A percentile compares a stretch with the other conserved stretches of the same genome.
phyloP scores from a whole-genome alignment of 2,113 vertebrate genomes.

The Limanda limanda region DNA sequence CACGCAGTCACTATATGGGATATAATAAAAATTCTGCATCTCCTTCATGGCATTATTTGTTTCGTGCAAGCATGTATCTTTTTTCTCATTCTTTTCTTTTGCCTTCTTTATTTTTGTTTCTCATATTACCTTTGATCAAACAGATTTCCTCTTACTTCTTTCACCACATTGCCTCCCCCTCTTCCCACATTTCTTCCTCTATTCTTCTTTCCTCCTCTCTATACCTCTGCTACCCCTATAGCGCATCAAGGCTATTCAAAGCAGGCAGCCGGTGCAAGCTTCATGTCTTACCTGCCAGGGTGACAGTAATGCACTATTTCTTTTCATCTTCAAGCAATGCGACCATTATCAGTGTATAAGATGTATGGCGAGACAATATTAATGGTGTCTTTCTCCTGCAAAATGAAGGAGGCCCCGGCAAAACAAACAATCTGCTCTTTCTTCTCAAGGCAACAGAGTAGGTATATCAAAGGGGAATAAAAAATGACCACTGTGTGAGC shows the following conservation, averaged over 20 bases:
- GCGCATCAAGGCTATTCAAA: conserved; percentile 66
- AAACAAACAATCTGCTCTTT: conserved; percentile 81
- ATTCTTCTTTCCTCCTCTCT: conserved; percentile 11
- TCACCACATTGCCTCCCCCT: not conserved
- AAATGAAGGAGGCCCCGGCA: conserved; percentile 80
- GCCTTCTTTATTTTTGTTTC: conserved; percentile 17
- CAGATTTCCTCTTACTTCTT: not conserved
- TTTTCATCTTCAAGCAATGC: conserved; percentile 83
- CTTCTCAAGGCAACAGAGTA: conserved; percentile 79
- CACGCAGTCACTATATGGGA: not conserved
- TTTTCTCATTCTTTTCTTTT: not conserved
- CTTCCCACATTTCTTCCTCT: conserved; percentile 5
- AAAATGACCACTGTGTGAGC: conserved; percentile 74
- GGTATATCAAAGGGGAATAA: conserved; percentile 77
- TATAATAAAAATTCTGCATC: conserved; percentile 13
- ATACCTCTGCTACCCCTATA: conserved; percentile 20
- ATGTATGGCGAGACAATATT: conserved; percentile 81
- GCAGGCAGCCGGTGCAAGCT: conserved; percentile 54
- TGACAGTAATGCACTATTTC: conserved; percentile 81
- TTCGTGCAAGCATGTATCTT: conserved; percentile 13
- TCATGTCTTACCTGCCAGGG: conserved; percentile 77
- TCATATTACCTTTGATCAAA: conserved; percentile 42
- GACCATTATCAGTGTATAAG: conserved; percentile 82
- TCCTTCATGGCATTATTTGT: conserved; percentile 21
- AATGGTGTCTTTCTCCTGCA: conserved; percentile 74